Evolutionary conservation across 2,113 vertebrate species (phyloP), one percentile per base, ranked within the genome.

Genomic region (Vimba vimba): DNA sequence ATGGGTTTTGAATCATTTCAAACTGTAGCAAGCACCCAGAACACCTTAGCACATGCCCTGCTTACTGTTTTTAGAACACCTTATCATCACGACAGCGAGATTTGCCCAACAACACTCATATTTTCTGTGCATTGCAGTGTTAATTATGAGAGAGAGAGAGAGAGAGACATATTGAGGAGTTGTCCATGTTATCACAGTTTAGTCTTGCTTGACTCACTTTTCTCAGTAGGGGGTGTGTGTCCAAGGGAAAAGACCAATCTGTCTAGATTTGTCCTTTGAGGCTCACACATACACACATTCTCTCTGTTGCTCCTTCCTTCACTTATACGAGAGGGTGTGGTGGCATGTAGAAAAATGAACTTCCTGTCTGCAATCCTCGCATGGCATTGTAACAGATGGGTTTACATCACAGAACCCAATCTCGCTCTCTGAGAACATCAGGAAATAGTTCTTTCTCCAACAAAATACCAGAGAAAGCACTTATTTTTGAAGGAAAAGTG

Each of bases 321-420:
- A 19, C 36, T 79, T 55, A 30, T 33, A 71, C 0, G 23, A 75
- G 71, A 45, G 62, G 57, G 74, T 66, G 64, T 71, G 73, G 39
- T 79, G 64, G 33, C 15, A 23, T 25, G 57, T 62, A 43, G 59
- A 66, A 80, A 79, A 64, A 80, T 64, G 7, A 64, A 64, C 79
- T 80, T 80, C 59, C 79, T 80, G 36, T 64, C 17, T 25, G 13
- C 59, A 45, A 80, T 66, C 52, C 73, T 60, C 36, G 43, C 45
- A 57, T 78, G 87, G 83, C 84, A 83, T 83, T 5, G 64, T 86
- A 88, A 88, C 55, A 19, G 74, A 88, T 86, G 84, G 81, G 62
- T 86, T 88, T 88, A 86, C 80, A 85, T 73, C 55, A 69, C 2
- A 52, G 47, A 43, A 83, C 45, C 66, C 79, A 82, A 62, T 69